phyloP scores from a whole-genome alignment of 2,113 vertebrate genomes.

The Malurus elegans region DNA sequence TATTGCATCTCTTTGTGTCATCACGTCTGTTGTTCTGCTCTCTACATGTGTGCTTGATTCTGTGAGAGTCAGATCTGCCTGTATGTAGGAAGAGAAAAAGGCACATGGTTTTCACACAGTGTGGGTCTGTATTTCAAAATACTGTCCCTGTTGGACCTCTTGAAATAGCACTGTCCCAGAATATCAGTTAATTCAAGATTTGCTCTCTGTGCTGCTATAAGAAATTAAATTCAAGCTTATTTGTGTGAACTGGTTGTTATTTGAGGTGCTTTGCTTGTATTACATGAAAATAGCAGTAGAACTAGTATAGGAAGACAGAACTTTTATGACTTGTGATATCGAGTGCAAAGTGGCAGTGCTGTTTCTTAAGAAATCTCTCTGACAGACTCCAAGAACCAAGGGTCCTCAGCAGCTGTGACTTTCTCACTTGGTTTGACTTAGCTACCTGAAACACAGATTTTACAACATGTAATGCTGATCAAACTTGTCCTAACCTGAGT shows the following conservation, averaged over 20 bases:
- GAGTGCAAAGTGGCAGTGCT: neutral
- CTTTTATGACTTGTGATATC: neutral
- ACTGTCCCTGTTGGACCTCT: neutral
- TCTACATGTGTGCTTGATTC: neutral
- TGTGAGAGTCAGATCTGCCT: neutral
- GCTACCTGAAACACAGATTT: neutral
- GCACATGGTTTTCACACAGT: neutral
- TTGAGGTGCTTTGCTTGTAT: constrained; percentile 1
- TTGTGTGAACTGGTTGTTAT: constrained; percentile 16
- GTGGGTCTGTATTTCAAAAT: constrained; percentile 4
- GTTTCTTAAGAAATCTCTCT: neutral
- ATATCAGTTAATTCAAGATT: constrained; percentile 41
- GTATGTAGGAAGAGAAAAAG: constrained; percentile 16
- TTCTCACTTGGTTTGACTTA: neutral
- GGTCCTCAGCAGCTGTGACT: neutral
- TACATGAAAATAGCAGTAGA: neutral
- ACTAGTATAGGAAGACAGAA: neutral
- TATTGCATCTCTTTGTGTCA: neutral
- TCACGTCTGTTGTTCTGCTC: neutral
- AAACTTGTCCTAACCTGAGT: neutral
- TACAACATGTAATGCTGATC: neutral
- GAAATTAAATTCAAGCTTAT: neutral
- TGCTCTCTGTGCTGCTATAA: neutral
- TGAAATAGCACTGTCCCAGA: constrained; percentile 38
- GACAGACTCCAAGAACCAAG: neutral